A percentile compares a stretch with the other conserved stretches of the same genome.
These are phyloP conservation scores for Drosophila murphyi DNA, from an alignment of 1,140 invertebrate species.

Conservation along the genomic window DNA sequence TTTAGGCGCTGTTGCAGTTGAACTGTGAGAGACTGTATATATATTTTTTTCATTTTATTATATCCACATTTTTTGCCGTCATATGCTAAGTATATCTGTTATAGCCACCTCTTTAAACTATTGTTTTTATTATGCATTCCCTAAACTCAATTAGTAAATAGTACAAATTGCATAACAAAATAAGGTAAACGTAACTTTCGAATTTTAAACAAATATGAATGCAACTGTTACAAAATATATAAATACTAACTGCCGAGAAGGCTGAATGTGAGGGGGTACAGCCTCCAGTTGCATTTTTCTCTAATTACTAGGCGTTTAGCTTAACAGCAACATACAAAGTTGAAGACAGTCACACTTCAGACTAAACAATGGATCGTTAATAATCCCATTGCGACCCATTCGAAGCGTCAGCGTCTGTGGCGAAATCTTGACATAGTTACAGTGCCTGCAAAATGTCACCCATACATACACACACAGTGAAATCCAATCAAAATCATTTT, in stretches of 20 bases:
- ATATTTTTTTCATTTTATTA: too few species aligned
- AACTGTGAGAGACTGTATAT: too few species aligned
- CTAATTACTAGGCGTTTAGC: slow-evolving; percentile 60
- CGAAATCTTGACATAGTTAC: slow-evolving; percentile 56
- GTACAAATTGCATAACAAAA: slow-evolving; percentile 4
- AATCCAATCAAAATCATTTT: slow-evolving; percentile 40
- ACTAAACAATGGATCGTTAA: slow-evolving; percentile 41
- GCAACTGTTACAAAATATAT: slow-evolving; percentile 32
- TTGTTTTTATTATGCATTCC: slow-evolving; percentile 1
- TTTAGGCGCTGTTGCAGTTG: too few species aligned
- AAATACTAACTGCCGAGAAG: not conserved
- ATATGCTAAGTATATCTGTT: not conserved
- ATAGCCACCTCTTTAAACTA: not conserved
- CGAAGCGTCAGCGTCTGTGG: slow-evolving; percentile 12
- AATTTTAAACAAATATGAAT: slow-evolving; percentile 38
- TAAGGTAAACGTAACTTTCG: slow-evolving; percentile 24
- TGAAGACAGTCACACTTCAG: slow-evolving; percentile 22
- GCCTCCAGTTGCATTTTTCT: slow-evolving; percentile 8
- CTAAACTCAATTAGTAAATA: not conserved
- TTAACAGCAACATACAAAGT: slow-evolving; percentile 5
- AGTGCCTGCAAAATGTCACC: slow-evolving; percentile 21
- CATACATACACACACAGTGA: slow-evolving; percentile 14
- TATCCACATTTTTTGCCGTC: too few species aligned
- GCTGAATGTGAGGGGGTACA: not conserved
- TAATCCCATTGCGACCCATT: slow-evolving; percentile 23